phyloP scores from a whole-genome alignment of 1,140 invertebrate genomes.

The Megalonaias nervosa region DNA sequence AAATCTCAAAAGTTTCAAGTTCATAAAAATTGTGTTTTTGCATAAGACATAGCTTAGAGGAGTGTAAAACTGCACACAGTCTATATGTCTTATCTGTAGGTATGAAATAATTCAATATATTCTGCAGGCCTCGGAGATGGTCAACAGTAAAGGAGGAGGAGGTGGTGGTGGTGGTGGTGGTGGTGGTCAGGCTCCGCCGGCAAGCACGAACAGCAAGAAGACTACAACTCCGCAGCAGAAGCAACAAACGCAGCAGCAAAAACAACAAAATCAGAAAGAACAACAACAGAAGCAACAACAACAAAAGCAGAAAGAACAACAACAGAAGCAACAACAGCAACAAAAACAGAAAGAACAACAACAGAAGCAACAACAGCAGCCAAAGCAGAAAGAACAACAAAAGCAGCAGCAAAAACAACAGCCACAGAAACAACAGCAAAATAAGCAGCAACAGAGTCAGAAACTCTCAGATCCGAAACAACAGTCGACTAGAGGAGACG shows the following conservation, averaged over 20 bases:
- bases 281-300: constrained; percentile 13
- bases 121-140: constrained; percentile 21
- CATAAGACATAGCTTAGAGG: too few relatives aligned
- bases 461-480: too few relatives aligned
- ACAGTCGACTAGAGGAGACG: too few relatives aligned
- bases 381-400: constrained; percentile 7
- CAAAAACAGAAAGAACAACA: constrained; percentile 1
- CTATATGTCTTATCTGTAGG: too few relatives aligned
- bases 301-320: constrained; percentile 5
- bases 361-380: constrained; percentile 6
- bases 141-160: constrained; percentile 14
- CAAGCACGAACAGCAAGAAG: neutral
- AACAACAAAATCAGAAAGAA: constrained; percentile 3
- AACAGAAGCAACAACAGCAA: constrained; percentile 12
- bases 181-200: neutral
- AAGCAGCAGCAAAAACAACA: constrained; percentile 1
- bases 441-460: too few relatives aligned
- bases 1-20: too few relatives aligned
- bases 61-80: too few relatives aligned
- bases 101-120: neutral
- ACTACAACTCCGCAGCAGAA: constrained; percentile 3
- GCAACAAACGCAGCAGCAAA: neutral
- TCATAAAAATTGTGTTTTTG: too few relatives aligned
- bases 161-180: constrained; percentile 6
- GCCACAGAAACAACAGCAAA: neutral